Base-by-base conservation (phyloP, 2,888 invertebrate genomes). In the Leptogaster cylindrica region DNA sequence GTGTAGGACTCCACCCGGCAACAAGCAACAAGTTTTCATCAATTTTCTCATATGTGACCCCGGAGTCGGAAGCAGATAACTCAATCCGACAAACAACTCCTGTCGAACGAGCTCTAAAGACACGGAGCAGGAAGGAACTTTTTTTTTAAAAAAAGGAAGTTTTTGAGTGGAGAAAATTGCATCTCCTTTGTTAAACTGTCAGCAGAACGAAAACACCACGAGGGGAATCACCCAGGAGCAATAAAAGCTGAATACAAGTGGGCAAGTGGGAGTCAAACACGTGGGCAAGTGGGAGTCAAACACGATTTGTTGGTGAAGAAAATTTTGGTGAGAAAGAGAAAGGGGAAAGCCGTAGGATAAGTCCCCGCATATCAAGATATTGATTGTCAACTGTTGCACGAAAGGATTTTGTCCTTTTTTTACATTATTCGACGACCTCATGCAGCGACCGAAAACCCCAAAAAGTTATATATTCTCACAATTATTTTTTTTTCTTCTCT, bases 301-400 rank as follows among this genome's bases (percentile, higher is more conserved):
- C 6, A 8, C 31, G 31, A 8, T 31, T n/a, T n/a, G 1, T 10
- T 20, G 44, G 46, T 16, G 6, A n/a, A 8, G 14, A n/a, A n/a
- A 16, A 18, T 8, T 10, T n/a, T 23, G 14, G 20, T 46, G 23
- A 25, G n/a, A 46, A n/a, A 25, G 23, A 46, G 6, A 6, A 31
- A 6, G 6, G 31, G 31, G 31, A 31, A 23, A 10, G 23, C 46
- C 46, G n/a, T n/a, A 6, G 41, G 25, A 20, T 10, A 10, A 48
- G 25, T 3, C 3, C 3, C 16, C 27, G 16, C 20, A 61, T 68
- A 68, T 68, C 51, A 50, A 28, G 61, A 39, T 65, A 68, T 68
- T 58, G 68, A 68, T 68, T 68, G 61, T 68, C 65, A 68, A 65
- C 68, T 68, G 68, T 68, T 68, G 68, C 68, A 65, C 50, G 48